Evolutionary conservation across 2,797 vertebrate genomes (phyloP).

Genomic region (Lates japonicus): DNA sequence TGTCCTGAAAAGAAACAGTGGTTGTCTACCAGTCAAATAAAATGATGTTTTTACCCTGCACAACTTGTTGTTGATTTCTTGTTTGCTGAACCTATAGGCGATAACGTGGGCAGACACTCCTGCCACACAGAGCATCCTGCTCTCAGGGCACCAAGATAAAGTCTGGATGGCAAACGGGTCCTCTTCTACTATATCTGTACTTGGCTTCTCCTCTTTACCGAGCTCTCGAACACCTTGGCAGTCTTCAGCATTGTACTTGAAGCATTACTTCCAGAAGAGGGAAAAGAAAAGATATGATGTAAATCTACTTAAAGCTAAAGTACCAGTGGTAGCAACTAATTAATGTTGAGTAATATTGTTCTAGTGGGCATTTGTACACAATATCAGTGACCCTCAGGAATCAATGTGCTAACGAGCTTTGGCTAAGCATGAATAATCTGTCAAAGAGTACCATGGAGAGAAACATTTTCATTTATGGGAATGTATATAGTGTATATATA

Average conservation of each 20-base stretch:
- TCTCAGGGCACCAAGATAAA: constrained; percentile 97
- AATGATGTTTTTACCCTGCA: constrained; percentile 88
- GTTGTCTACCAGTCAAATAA: neutral
- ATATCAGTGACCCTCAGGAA: neutral
- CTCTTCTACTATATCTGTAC: constrained; percentile 95
- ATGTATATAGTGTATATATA: constrained; percentile 1
- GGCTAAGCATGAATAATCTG: neutral
- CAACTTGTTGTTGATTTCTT: constrained; percentile 92
- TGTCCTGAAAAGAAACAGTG: neutral
- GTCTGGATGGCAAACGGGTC: constrained; percentile 98
- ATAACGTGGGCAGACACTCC: constrained; percentile 97
- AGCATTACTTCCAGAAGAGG: constrained; percentile 90
- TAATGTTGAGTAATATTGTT: neutral
- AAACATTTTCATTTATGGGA: neutral
- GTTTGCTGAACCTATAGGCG: constrained; percentile 97
- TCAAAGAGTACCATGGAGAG: neutral
- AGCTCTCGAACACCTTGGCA: constrained; percentile 97
- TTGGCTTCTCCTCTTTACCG: constrained; percentile 94
- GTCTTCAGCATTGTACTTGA: constrained; percentile 99
- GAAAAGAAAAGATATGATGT: neutral
- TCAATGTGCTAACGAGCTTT: neutral
- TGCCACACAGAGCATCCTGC: constrained; percentile 94
- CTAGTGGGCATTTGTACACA: neutral
- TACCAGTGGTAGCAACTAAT: neutral
- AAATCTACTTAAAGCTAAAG: neutral